Evolutionary conservation across 1,140 invertebrate species (phyloP).

Genomic region (Procambarus clarkii): DNA sequence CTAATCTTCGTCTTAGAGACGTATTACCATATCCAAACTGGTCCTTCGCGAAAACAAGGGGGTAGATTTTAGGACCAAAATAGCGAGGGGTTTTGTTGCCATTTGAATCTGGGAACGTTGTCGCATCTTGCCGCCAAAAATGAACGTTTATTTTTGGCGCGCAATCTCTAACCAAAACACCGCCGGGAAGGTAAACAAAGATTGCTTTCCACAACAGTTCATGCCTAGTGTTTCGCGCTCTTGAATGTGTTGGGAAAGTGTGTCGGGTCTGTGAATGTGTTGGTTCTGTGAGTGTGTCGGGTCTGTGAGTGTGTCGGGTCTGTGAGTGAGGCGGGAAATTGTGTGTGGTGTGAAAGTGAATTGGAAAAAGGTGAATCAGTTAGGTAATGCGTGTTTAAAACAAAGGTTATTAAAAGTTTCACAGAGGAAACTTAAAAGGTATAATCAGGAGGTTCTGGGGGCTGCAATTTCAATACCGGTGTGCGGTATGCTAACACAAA

Average conservation of each 20-base stretch:
- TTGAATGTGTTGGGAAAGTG: not conserved
- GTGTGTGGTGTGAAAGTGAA: not conserved
- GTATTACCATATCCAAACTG: too few relatives aligned
- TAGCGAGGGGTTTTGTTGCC: not conserved
- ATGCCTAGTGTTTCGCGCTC: not conserved
- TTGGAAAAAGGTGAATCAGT: not conserved
- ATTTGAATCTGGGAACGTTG: slow-evolving; percentile 18
- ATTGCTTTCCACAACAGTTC: not conserved
- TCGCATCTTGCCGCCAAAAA: not conserved
- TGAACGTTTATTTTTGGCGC: slow-evolving; percentile 26
- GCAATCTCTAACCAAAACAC: slow-evolving; percentile 26
- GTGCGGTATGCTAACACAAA: too few relatives aligned
- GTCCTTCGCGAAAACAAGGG: not conserved
- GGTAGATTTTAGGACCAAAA: not conserved
- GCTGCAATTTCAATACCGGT: too few relatives aligned
- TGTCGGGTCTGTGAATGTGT: not conserved
- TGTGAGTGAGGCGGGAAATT: not conserved
- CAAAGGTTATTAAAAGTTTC: not conserved
- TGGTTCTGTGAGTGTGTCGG: not conserved
- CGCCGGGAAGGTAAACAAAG: slow-evolving; percentile 28
- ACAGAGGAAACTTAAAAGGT: not conserved
- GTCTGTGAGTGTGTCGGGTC: not conserved
- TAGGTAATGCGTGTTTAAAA: not conserved
- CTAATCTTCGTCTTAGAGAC: too few relatives aligned
- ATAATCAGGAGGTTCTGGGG: not conserved